Evolutionary conservation across 2,888 invertebrate genomes (phyloP), one percentile per base, ranked within the genome.

Genomic region (Xestia c-nigrum): DNA sequence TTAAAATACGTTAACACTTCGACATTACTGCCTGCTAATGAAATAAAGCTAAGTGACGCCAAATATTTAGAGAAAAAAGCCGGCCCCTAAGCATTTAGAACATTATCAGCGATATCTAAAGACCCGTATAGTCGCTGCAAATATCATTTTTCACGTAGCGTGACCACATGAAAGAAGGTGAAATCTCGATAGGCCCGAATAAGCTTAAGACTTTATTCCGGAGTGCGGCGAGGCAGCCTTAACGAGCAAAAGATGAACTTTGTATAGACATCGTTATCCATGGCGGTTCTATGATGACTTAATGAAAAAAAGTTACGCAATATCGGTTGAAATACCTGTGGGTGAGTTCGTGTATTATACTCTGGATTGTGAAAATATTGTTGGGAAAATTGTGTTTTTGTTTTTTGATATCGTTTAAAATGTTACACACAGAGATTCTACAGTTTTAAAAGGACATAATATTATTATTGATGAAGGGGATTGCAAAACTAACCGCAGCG

Each of bases 151-250:
- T 88, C 87, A 84, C 75, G 64, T 83, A 81, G 86, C 86, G 86
- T 90, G 86, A 84, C 87, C 87, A 80, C 67, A 76, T 90, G 87
- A 91, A 91, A 83, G 84, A 86, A 71, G 88, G 84, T 74, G 31
- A 81, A 90, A 86, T 86, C 88, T 85, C 84, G 81, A 78, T 76
- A 80, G 81, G 79, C 83, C 78, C 74, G 74, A 85, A 86, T 89
- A 85, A 85, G 82, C 85, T 84, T 81, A 81, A 71, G 80, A 75
- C 73, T 87, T 86, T 87, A 85, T 85, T 80, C 70, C 47, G 47
- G 55, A 74, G 74, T 65, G 47, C 50, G 65, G 55, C 64, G 70
- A 71, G 67, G 47, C 71, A 76, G 47, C 80, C 69, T 71, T 88
- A 87, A 88, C 87, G 87, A 88, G 76, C 82, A 57, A 72, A 78